Evolutionary conservation across 1,140 invertebrate species (phyloP).

Genomic region (Hylaeus volcanicus): DNA sequence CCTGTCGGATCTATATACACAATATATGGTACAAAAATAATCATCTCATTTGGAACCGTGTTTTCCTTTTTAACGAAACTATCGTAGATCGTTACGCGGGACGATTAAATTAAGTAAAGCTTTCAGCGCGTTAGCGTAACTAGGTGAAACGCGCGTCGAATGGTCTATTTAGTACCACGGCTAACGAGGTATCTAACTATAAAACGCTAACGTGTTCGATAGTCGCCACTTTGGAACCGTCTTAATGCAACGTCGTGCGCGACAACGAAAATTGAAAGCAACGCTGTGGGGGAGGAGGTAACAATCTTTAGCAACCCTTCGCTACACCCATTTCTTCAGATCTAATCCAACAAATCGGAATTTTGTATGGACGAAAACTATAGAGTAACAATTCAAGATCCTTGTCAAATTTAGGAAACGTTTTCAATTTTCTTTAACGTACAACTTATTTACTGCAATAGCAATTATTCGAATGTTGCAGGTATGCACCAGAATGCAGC

Average conservation of each 20-base stretch:
- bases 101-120: constrained; percentile 35
- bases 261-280: neutral
- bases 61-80: neutral
- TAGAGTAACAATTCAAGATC: too few relatives aligned
- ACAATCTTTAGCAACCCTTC: neutral
- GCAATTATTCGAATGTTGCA: too few relatives aligned
- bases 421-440: too few relatives aligned
- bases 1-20: constrained; percentile 23
- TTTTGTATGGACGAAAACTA: too few relatives aligned
- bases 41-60: neutral
- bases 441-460: too few relatives aligned
- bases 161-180: constrained; percentile 10
- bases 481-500: too few relatives aligned
- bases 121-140: constrained; percentile 10
- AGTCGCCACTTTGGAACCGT: neutral
- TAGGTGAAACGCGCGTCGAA: constrained; percentile 1
- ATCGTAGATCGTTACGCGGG: neutral
- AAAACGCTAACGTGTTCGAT: constrained; percentile 29
- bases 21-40: constrained; percentile 27
- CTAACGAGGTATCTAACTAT: constrained; percentile 39
- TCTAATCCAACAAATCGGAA: too few relatives aligned
- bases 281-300: neutral
- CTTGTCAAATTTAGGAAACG: too few relatives aligned
- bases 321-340: too few relatives aligned
- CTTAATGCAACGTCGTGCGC: neutral